Percentiles rank a stretch among this genome's conserved stretches.
Evolutionary conservation across 64 coral and sea anemone genomes (phyloP).

Genomic region (Pocillopora damicornis): DNA sequence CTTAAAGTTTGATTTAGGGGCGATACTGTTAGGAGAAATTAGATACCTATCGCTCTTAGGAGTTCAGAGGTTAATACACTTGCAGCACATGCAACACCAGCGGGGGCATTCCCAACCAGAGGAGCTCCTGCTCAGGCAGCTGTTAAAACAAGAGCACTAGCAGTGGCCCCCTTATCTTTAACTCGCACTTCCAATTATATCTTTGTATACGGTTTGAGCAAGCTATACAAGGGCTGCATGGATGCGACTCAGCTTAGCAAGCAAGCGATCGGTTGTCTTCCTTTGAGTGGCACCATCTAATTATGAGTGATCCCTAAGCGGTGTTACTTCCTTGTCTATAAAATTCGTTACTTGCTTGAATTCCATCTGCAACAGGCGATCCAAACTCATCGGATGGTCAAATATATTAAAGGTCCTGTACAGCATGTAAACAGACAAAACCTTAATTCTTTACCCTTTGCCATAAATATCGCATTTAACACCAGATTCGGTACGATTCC

Average conservation of each 20-base stretch:
- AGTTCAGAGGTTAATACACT: not conserved
- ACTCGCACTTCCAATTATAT: not conserved
- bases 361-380: not conserved
- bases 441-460: not conserved
- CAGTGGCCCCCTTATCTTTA: not conserved
- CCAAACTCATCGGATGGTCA: not conserved
- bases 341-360: not conserved
- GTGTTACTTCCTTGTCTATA: slow-evolving; percentile 2
- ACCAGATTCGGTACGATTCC: not conserved
- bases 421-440: not conserved
- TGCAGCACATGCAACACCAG: not conserved
- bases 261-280: not conserved
- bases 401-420: not conserved
- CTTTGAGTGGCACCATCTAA: not conserved
- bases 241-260: not conserved
- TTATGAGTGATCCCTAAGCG: not conserved
- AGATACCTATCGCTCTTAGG: no score
- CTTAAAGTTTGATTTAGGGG: no score
- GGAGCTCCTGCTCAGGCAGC: not conserved
- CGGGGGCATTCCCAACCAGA: not conserved
- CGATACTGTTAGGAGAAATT: no score
- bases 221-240: not conserved
- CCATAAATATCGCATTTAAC: not conserved
- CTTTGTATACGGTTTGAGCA: not conserved
- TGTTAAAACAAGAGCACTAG: not conserved